Evolutionary conservation across 2,888 invertebrate genomes (phyloP).

Genomic region (Lasioglossum villosulum): DNA sequence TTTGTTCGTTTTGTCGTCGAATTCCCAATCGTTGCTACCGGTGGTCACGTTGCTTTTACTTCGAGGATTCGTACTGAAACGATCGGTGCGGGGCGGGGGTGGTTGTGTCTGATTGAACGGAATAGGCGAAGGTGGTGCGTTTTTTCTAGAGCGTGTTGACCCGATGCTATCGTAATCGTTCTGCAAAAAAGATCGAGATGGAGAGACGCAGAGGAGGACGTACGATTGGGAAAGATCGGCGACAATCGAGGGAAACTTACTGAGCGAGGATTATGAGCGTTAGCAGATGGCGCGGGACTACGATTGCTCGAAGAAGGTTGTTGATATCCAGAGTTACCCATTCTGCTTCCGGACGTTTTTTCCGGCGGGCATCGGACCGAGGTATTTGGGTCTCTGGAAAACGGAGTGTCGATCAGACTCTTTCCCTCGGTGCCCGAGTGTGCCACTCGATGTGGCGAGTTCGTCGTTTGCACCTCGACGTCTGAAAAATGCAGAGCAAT

Average conservation of each 20-base stretch:
- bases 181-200: conserved; percentile 63
- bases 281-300: conserved; percentile 72
- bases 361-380: conserved; percentile 80
- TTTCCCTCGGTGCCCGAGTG: conserved; percentile 76
- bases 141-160: conserved; percentile 86
- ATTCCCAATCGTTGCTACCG: conserved; percentile 74
- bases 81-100: conserved; percentile 66
- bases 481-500: conserved; percentile 78
- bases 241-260: conserved; percentile 69
- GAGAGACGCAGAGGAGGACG: background rate
- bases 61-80: conserved; percentile 70
- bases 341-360: conserved; percentile 69
- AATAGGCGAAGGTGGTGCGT: conserved; percentile 80
- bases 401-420: conserved; percentile 84
- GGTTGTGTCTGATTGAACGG: conserved; percentile 74
- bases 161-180: conserved; percentile 87
- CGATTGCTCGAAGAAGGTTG: conserved; percentile 69
- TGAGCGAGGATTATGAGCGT: conserved; percentile 79
- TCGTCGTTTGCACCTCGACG: conserved; percentile 83
- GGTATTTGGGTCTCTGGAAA: conserved; percentile 83
- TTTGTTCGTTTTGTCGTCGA: conserved; percentile 75
- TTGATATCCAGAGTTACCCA: conserved; percentile 66
- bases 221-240: background rate
- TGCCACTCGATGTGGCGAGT: conserved; percentile 82
- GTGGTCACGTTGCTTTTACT: conserved; percentile 68